Evolutionary conservation across 2,113 vertebrate species (phyloP), one percentile per base, ranked within the genome.

Genomic region (Pteruthius melanotis): DNA sequence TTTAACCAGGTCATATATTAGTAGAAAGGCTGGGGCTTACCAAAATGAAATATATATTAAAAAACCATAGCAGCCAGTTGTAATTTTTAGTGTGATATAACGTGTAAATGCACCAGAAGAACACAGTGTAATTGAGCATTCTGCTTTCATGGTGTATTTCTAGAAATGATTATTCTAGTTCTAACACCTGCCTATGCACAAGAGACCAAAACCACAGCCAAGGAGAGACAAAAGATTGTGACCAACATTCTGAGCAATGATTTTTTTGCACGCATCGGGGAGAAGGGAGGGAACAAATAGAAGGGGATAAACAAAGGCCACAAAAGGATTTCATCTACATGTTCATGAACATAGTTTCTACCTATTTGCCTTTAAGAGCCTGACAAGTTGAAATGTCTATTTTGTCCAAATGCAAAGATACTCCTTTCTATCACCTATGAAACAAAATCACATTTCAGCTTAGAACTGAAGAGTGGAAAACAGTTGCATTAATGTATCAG

Each of bases 1-100:
- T 97, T 97, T 94, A 98, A 98, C 97, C 95, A 98, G 95, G 95
- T 97, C 97, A 97, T 98, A 97, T 95, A 98, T 98, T 98, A 98
- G 97, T 98, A 97, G 96, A 98, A 98, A 98, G 96, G 98, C 96
- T 88, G 89, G 97, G 98, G 91, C 89, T 97, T 97, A 98, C 97
- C 95, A 97, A 97, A 97, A 98, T 96, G 95, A 95, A 95, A 97
- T 96, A 96, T 90, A 97, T 95, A 97, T 96, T 97, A 96, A 96
- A 97, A 97, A 97, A 98, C 52, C 96, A 97, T 97, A 98, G 97
- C 97, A 98, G 97, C 97, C 96, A 97, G 97, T 97, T 96, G 94
- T 90, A 95, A 88, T 97, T 95, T 98, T 97, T 97, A 98, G 94
- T 96, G 95, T 97, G 94, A 97, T 96, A 94, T 57, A 96, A 96